Conservation (phyloP, 2,888 invertebrate genomes). For the Parelbella ahira region DNA sequence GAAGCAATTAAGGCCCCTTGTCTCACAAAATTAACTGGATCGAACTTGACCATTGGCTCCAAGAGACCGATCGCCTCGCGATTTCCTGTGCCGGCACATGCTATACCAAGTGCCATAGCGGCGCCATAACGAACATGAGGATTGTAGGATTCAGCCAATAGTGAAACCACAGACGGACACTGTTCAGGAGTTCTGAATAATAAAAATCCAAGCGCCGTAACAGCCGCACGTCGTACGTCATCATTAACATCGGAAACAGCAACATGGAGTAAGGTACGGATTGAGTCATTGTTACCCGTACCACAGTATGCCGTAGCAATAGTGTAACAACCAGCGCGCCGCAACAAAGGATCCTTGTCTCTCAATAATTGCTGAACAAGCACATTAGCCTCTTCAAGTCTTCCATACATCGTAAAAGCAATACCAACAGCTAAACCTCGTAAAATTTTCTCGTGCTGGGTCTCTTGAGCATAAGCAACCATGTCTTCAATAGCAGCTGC, state of each 20-base stretch:
- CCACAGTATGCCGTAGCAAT: constrained; percentile 99
- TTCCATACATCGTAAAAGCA: constrained; percentile 97
- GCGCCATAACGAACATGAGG: constrained; percentile 99
- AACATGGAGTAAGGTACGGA: constrained; percentile 95
- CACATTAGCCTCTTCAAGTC: constrained; percentile 97
- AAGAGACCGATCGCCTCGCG: constrained; percentile 96
- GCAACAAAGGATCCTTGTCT: constrained; percentile 96
- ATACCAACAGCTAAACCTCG: constrained; percentile 98
- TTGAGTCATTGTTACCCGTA: constrained; percentile 98
- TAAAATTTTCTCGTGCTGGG: constrained; percentile 98
- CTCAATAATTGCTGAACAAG: constrained; percentile 92
- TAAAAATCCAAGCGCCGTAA: constrained; percentile 98
- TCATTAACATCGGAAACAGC: constrained; percentile 99
- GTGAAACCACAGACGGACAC: constrained; percentile 97
- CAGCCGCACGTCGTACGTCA: constrained; percentile 98
- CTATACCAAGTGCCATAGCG: constrained; percentile 99
- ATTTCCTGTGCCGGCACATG: constrained; percentile 98
- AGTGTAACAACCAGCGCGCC: constrained; percentile 98
- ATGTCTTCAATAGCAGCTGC: constrained; percentile 95
- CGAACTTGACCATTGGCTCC: constrained; percentile 98
- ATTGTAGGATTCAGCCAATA: constrained; percentile 98
- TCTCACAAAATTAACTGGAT: constrained; percentile 98
- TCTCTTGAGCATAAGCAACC: constrained; percentile 96
- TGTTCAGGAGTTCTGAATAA: constrained; percentile 98
- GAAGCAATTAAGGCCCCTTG: constrained; percentile 98